These are phyloP conservation scores for Enteromius viviparus DNA, from an alignment of 2,797 vertebrate genomes.

Conservation along the genomic window DNA sequence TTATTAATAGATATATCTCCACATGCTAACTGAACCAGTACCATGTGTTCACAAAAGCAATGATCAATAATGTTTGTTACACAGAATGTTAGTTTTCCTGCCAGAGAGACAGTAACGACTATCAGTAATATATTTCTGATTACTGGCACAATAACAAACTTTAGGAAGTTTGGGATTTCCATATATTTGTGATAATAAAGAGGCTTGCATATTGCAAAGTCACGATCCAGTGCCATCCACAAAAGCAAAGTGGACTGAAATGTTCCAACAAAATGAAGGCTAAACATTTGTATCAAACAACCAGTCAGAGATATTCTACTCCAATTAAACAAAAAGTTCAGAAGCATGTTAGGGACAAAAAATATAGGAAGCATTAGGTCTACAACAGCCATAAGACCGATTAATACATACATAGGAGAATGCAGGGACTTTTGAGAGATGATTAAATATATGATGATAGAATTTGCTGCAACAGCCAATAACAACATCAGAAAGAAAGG, in stretches of 20 bases:
- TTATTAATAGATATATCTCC: slow-evolving; percentile 51
- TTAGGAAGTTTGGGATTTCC: background rate
- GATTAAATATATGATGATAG: slow-evolving; percentile 59
- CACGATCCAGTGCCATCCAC: slow-evolving; percentile 70
- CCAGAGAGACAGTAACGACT: slow-evolving; percentile 55
- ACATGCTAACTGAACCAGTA: slow-evolving; percentile 61
- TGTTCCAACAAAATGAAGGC: slow-evolving; percentile 65
- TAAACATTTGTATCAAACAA: slow-evolving; percentile 72
- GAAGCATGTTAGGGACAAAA: slow-evolving; percentile 65
- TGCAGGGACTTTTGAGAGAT: slow-evolving; percentile 58
- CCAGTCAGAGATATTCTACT: slow-evolving; percentile 58
- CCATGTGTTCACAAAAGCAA: slow-evolving; percentile 79
- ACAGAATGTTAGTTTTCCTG: slow-evolving; percentile 64
- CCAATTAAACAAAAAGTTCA: slow-evolving; percentile 62
- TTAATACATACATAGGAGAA: slow-evolving; percentile 72
- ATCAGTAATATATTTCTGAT: slow-evolving; percentile 57
- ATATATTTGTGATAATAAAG: slow-evolving; percentile 59
- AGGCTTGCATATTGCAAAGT: slow-evolving; percentile 70
- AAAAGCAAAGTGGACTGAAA: slow-evolving; percentile 70
- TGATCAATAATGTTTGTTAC: slow-evolving; percentile 65
- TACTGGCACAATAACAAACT: too few species aligned
- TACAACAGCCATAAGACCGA: slow-evolving; percentile 60
- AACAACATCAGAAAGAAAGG: slow-evolving; percentile 50
- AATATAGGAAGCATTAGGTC: slow-evolving; percentile 64
- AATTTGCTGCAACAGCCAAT: slow-evolving; percentile 19